Base-by-base conservation (phyloP, 1,140 invertebrate species). In the Papilio xuthus region DNA sequence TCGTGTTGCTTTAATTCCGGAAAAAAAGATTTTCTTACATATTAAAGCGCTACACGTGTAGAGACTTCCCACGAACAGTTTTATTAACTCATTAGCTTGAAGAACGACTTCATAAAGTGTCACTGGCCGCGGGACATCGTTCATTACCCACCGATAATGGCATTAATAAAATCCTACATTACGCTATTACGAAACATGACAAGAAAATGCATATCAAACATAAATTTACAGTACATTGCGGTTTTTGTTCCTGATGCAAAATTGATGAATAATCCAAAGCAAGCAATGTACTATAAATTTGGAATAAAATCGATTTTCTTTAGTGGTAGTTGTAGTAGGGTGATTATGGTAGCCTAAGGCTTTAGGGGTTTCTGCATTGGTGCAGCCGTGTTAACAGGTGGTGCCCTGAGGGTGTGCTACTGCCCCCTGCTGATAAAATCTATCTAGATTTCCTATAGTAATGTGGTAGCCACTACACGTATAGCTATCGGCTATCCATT, bases 81-180 rank as follows among this genome's bases (percentile, higher is more conserved):
- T 90, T 92, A 93, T 90, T 91, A 91, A 87, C 89, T 92, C 91
- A 93, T 93, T 93, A 93, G 86, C 81, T 83, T 88, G 90, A 90
- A 89, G 87, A 89, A 92, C 87, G 86, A 92, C 90, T 92, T 92
- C 88, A 92, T 91, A 92, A 90, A 84, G 90, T 90, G 90, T 93
- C 89, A 86, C 86, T 87, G 84, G 86, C 89, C 90, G 81, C 87
- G 88, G 88, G 90, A 91, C 88, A 89, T 90, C 87, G 86, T 91
- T 92, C 89, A 93, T 93, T 92, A 90, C 87, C 78, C 83, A 82
- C 82, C 79, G 82, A 63, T 90, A 92, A 92, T 92, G 86, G 85
- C 86, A 88, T 89, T 88, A 87, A 92, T 91, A 91, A 88, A 92
- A 89, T 84, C 86, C 84, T 91, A 86, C 78, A 86, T 84, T 84